Percentiles rank a stretch among this genome's conserved stretches.
Evolutionary conservation across 2,888 invertebrate genomes (phyloP).

Genomic region (Drosophila neonasuta): DNA sequence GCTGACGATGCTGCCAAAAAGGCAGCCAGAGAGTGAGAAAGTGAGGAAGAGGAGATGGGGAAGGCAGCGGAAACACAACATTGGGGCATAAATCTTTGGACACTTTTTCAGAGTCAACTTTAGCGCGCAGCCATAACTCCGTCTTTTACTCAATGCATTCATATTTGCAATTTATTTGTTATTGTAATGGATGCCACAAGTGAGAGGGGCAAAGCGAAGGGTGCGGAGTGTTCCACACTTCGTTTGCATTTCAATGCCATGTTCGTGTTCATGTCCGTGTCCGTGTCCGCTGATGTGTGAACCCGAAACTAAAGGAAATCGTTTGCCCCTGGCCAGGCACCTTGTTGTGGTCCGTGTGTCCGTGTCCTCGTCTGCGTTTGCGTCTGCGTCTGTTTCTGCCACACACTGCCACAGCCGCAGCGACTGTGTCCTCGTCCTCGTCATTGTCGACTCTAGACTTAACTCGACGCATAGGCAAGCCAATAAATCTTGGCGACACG

Average conservation of each 20-base stretch:
- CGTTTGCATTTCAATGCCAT: constrained; percentile 41
- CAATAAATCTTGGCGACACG: constrained; percentile 73
- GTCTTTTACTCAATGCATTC: constrained; percentile 17
- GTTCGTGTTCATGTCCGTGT: constrained; percentile 15
- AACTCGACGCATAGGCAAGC: constrained; percentile 51
- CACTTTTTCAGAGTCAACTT: constrained; percentile 64
- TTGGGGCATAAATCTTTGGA: constrained; percentile 68
- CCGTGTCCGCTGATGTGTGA: constrained; percentile 32
- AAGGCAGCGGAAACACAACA: constrained; percentile 22
- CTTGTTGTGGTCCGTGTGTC: constrained; percentile 29
- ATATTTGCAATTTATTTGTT: constrained; percentile 73
- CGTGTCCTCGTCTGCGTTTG: constrained; percentile 16
- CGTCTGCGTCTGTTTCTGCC: too few relatives aligned
- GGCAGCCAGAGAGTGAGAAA: not conserved
- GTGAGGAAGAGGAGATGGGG: not conserved
- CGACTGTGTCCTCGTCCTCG: constrained; percentile 17
- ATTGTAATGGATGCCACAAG: constrained; percentile 51
- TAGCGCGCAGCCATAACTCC: constrained; percentile 35
- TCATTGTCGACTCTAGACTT: constrained; percentile 35
- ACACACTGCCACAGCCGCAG: constrained; percentile 7
- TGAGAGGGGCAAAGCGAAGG: not conserved
- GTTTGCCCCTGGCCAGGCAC: constrained; percentile 29
- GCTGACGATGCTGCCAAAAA: constrained; percentile 8
- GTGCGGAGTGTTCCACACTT: not conserved
- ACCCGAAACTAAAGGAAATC: constrained; percentile 24